Conservation (phyloP, 2,888 invertebrate genomes). For the Stenoptilia bipunctidactyla region DNA sequence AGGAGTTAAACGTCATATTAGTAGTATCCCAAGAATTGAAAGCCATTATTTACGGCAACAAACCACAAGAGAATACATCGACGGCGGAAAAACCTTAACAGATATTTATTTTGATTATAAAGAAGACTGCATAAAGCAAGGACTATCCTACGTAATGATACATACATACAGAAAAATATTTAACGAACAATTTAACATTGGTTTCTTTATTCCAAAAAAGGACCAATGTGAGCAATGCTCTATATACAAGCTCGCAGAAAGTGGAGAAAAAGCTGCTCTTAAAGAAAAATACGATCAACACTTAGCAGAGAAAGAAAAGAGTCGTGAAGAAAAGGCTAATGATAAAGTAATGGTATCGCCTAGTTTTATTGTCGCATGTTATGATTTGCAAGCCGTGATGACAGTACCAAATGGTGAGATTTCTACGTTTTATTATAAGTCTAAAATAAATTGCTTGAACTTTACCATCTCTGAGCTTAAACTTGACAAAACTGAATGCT, state of each 20-base stretch:
- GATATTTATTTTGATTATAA: too few relatives aligned
- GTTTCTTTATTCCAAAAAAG: conserved; percentile 10
- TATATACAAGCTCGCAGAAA: conserved; percentile 4
- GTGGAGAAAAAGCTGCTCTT: conserved; percentile 1
- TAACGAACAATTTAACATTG: conserved; percentile 5
- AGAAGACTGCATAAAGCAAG: too few relatives aligned
- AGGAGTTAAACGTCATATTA: too few relatives aligned
- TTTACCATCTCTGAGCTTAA: conserved; percentile 11
- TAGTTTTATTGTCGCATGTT: conserved; percentile 14
- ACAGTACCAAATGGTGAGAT: conserved; percentile 8
- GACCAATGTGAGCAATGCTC: conserved; percentile 11
- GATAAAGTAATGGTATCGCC: conserved; percentile 15
- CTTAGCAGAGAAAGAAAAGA: conserved; percentile 12
- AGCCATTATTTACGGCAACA: too few relatives aligned
- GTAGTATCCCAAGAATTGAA: too few relatives aligned
- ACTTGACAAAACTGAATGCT: conserved; percentile 13
- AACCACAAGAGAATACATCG: too few relatives aligned
- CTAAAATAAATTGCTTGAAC: conserved; percentile 15
- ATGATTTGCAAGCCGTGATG: conserved; percentile 14
- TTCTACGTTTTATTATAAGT: conserved; percentile 18
- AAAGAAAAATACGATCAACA: conserved; percentile 6
- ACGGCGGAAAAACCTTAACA: too few relatives aligned
- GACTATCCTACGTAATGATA: too few relatives aligned
- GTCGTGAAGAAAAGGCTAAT: conserved; percentile 13
- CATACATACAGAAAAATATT: too few relatives aligned